Evolutionary conservation across 2,113 vertebrate species (phyloP).

Genomic region (Phodopus roborovskii): DNA sequence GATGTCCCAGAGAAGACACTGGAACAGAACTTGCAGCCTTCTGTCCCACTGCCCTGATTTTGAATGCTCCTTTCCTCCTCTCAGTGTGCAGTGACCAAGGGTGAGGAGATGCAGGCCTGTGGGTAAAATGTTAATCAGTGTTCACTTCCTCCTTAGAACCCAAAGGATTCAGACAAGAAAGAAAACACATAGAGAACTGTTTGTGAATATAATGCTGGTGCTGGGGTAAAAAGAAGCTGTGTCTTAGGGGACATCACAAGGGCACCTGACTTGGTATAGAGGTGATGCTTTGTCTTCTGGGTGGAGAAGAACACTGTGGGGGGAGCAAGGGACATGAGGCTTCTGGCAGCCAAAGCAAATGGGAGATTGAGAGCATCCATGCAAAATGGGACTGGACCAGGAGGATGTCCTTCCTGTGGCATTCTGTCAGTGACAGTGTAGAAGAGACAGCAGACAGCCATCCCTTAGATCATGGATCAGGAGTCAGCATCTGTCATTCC

Average conservation of each 20-base stretch:
- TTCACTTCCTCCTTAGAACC: not conserved
- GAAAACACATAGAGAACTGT: not conserved
- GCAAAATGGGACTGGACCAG: not conserved
- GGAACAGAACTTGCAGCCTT: not conserved
- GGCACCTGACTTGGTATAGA: not conserved
- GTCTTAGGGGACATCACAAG: not conserved
- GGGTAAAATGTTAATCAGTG: not conserved
- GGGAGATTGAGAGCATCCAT: not conserved
- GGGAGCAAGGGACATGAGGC: too few species aligned
- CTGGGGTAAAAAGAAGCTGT: not conserved
- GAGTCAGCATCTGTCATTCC: fast-evolving
- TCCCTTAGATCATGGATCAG: not conserved
- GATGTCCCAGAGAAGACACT: not conserved
- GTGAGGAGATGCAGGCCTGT: not conserved
- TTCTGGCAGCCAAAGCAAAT: not conserved
- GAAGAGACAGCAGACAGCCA: too few species aligned
- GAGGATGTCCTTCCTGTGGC: not conserved
- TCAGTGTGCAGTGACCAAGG: not conserved
- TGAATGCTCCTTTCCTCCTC: not conserved
- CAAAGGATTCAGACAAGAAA: not conserved
- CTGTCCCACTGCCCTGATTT: not conserved
- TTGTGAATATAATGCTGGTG: not conserved
- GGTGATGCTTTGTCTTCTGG: not conserved
- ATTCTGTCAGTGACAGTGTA: not conserved
- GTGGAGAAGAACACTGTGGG: not conserved